Conservation (phyloP, 2,113 vertebrate species). For the Cepphus grylle region DNA sequence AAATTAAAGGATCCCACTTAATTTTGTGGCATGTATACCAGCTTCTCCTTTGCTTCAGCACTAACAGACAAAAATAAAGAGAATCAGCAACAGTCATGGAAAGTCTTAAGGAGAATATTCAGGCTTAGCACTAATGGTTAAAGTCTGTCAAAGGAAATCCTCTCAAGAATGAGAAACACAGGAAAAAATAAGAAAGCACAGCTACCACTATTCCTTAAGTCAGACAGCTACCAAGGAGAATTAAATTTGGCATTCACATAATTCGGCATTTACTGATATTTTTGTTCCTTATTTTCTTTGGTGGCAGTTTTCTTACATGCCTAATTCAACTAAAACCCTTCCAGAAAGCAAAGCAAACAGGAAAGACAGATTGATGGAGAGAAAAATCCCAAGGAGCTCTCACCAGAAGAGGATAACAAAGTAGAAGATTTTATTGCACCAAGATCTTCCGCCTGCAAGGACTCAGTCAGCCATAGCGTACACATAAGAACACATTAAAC, state of each 20-base stretch:
- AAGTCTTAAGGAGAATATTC: not conserved
- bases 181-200: not conserved
- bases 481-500: not conserved
- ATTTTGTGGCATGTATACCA: not conserved
- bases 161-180: not conserved
- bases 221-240: not conserved
- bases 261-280: not conserved
- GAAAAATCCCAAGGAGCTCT: not conserved
- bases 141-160: not conserved
- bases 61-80: not conserved
- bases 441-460: not conserved
- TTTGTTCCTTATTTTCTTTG: not conserved
- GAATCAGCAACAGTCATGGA: not conserved
- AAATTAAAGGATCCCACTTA: not conserved
- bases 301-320: not conserved
- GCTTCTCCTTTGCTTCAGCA: not conserved
- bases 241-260: not conserved
- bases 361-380: not conserved
- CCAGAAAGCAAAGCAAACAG: not conserved
- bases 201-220: not conserved
- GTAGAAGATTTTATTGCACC: not conserved
- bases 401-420: not conserved
- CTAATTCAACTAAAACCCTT: not conserved
- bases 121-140: not conserved
- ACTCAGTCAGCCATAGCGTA: not conserved